A percentile compares a stretch with the other conserved stretches of the same genome.
Evolutionary conservation across 2,888 invertebrate genomes (phyloP).

Genomic region (Tricholauxania praeusta): DNA sequence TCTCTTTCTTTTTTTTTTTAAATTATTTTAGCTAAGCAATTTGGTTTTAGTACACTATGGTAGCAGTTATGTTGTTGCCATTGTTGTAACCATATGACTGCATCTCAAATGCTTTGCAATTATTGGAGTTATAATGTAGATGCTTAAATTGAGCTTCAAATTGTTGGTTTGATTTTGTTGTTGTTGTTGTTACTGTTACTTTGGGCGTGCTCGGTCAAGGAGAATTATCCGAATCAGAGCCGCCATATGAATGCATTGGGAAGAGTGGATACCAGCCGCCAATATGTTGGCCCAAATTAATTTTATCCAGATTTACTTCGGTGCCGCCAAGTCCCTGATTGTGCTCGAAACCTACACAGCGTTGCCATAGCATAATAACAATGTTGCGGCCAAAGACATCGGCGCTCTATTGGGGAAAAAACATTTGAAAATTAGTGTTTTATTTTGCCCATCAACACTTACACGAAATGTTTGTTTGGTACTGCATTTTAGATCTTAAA

Average conservation of each 20-base stretch:
- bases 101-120: conserved; percentile 8
- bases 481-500: not conserved
- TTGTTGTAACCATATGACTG: not conserved
- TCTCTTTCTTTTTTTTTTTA: not conserved
- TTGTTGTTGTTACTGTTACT: conserved; percentile 27
- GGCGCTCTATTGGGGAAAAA: conserved; percentile 70
- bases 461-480: not conserved
- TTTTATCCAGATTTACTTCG: conserved; percentile 85
- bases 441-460: not conserved
- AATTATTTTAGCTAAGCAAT: not conserved
- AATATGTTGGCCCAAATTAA: conserved; percentile 81
- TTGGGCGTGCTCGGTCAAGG: conserved; percentile 67
- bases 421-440: not conserved
- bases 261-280: conserved; percentile 94
- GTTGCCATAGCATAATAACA: conserved; percentile 93
- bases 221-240: conserved; percentile 71
- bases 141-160: conserved; percentile 55
- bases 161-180: conserved; percentile 28
- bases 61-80: not conserved
- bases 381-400: conserved; percentile 84
- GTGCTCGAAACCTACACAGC: conserved; percentile 88
- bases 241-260: conserved; percentile 85
- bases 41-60: conserved; percentile 6
- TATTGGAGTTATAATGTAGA: conserved; percentile 27
- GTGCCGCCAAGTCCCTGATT: conserved; percentile 86